Conservation (phyloP, 1,140 invertebrate species). For the Myzus persicae region DNA sequence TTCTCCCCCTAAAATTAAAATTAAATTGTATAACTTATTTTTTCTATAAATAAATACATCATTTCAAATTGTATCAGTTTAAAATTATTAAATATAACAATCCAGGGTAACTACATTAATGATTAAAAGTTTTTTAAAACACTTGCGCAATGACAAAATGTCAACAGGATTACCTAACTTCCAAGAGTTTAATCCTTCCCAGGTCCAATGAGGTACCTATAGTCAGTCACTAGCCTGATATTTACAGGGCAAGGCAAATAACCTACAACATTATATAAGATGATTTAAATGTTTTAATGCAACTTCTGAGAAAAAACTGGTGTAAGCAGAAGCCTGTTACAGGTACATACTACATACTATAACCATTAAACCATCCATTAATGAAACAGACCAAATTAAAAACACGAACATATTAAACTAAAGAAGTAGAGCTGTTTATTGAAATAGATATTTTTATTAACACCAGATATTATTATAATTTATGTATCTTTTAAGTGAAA, state of each 20-base stretch:
- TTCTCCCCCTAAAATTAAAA: neutral
- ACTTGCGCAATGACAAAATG: constrained; percentile 32
- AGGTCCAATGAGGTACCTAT: neutral
- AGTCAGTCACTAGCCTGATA: neutral
- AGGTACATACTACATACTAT: neutral
- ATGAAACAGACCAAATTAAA: neutral
- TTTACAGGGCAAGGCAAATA: neutral
- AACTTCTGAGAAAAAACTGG: neutral
- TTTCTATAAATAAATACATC: neutral
- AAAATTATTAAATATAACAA: neutral
- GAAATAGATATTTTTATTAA: neutral
- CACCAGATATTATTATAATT: neutral
- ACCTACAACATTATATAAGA: constrained; percentile 35
- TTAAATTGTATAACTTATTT: neutral
- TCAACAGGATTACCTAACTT: constrained; percentile 35
- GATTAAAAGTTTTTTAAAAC: neutral
- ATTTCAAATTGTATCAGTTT: neutral
- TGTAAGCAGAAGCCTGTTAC: neutral
- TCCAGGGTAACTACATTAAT: neutral
- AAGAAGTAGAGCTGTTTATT: neutral
- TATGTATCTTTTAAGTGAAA: neutral
- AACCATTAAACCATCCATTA: neutral
- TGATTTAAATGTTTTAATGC: constrained; percentile 25
- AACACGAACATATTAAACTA: neutral
- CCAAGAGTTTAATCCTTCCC: neutral